Base-by-base conservation (phyloP, 2,888 invertebrate species). In the Trimorus sp. region DNA sequence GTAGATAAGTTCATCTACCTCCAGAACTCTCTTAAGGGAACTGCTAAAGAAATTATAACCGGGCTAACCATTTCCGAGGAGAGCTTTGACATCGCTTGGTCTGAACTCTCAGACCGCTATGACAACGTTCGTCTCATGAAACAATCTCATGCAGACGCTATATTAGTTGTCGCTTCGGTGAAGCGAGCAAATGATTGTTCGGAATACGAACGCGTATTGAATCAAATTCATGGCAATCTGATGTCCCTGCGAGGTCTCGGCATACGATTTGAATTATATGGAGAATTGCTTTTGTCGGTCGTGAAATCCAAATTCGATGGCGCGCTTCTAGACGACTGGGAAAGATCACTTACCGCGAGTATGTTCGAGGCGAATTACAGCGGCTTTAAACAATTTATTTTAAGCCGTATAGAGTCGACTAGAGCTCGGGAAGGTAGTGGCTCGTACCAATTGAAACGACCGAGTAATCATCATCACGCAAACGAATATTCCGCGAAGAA, bases 31-130 rank as follows among this genome's bases (percentile, higher is more conserved):
- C 14, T 66, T 7, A 40, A 40, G 15, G 66, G 16, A n/a, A 26
- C 0, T 7, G 53, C 53, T 6, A 54, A 54, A 54, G 42, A 54
- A 0, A 66, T 66, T 11, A 16, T 66, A 26, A 66, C 54, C n/a
- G 54, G 66, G 0, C 9, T 54, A 11, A 7, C 66, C 4, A n/a
- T n/a, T 1, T 54, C 66, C 2, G n/a, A 12, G 6, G 65, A 65
- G 38, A 65, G 65, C 38, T 65, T 65, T 16, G 51, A 65, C 53
- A 8, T 65, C 37, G 42, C 54, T 42, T 66, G 54, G 66, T 66
- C 66, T 36, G 54, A 54, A 12, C 54, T 66, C 12, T 26, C 15
- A 36, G 69, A 69, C 58, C 58, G 69, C 69, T 69, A 58, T 48
- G 56, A 69, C 15, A 69, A 69, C 26, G 12, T 12, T 12, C 40